These are phyloP conservation scores for Ptilonorhynchus violaceus DNA, from an alignment of 2,113 vertebrate genomes.

Conservation along the genomic window DNA sequence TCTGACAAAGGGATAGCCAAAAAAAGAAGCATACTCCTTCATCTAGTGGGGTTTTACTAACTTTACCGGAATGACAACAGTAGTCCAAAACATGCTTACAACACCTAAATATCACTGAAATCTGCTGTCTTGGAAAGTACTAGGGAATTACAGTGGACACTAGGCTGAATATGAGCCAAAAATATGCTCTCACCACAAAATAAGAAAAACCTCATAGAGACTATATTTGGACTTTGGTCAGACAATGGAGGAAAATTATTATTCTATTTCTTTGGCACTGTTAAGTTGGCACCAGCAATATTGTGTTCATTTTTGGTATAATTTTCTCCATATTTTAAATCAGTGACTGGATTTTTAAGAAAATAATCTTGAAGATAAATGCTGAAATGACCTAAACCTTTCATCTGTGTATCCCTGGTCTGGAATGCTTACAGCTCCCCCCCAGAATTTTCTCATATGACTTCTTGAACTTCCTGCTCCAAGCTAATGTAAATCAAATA, in stretches of 20 bases:
- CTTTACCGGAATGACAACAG: not conserved
- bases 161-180: not conserved
- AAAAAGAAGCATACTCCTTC: not conserved
- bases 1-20: not conserved
- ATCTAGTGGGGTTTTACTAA: not conserved
- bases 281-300: not conserved
- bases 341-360: not conserved
- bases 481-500: not conserved
- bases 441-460: not conserved
- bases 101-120: not conserved
- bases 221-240: not conserved
- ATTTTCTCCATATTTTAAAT: not conserved
- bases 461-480: not conserved
- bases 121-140: not conserved
- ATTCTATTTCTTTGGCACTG: not conserved
- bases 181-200: not conserved
- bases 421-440: not conserved
- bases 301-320: not conserved
- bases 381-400: not conserved
- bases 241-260: not conserved
- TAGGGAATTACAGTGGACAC: not conserved
- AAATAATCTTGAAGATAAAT: not conserved
- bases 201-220: not conserved
- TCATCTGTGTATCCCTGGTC: not conserved
- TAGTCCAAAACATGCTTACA: not conserved